Evolutionary conservation across 2,888 invertebrate genomes (phyloP).

Genomic region (Diarsia dahlii): DNA sequence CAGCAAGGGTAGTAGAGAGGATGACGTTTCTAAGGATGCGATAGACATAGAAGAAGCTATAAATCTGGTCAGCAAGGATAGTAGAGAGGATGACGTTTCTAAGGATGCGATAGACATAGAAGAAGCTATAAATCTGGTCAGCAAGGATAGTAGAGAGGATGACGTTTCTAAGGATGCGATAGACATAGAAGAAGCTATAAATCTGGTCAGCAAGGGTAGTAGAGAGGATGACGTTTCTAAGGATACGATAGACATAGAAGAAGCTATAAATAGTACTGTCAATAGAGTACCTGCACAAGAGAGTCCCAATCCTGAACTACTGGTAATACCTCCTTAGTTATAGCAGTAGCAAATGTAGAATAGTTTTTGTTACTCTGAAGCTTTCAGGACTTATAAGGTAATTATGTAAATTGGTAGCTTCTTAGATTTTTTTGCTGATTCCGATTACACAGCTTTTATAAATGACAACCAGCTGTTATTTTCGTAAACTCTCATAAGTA

Average conservation of each 20-base stretch:
- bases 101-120: background rate
- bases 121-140: background rate
- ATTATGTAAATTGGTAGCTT: background rate
- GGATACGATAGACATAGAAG: background rate
- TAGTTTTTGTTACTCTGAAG: background rate
- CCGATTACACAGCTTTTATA: background rate
- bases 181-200: background rate
- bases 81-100: background rate
- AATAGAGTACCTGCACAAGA: background rate
- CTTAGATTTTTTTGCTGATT: background rate
- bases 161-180: background rate
- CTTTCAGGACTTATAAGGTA: no score
- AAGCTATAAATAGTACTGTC: background rate
- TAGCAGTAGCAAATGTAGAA: background rate
- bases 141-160: background rate
- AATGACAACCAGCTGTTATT: conserved; percentile 8
- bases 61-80: background rate
- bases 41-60: background rate
- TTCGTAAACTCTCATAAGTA: background rate
- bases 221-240: background rate
- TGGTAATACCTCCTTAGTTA: background rate
- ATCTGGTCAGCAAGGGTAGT: background rate
- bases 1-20: background rate
- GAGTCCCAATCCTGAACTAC: rapidly evolving
- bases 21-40: background rate